phyloP scores from a whole-genome alignment of 2,797 vertebrate genomes.

The Petrocephalus sullivani region DNA sequence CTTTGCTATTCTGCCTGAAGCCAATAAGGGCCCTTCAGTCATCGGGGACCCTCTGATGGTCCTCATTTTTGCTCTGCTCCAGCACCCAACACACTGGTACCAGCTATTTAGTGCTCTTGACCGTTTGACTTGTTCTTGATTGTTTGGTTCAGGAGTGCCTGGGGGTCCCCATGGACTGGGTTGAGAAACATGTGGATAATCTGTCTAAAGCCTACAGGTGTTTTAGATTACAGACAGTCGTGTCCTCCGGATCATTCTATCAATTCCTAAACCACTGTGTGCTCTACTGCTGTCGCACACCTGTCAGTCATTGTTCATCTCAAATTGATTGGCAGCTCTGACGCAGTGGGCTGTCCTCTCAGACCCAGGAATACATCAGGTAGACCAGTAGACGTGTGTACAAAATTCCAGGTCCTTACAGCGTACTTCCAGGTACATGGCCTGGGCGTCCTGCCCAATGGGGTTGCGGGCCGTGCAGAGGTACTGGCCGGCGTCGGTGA shows the following conservation, averaged over 20 bases:
- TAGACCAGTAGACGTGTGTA: not conserved
- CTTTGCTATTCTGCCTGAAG: not conserved
- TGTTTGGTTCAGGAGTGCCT: not conserved
- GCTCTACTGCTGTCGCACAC: not conserved
- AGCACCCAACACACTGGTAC: not conserved
- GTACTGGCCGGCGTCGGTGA: slow-evolving; percentile 90
- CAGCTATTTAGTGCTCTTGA: not conserved
- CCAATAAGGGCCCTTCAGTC: not conserved
- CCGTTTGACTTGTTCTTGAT: not conserved
- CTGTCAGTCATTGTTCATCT: not conserved
- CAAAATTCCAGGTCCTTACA: slow-evolving; percentile 69
- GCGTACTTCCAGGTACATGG: slow-evolving; percentile 86
- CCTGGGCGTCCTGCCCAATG: slow-evolving; percentile 83
- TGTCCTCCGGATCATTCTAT: not conserved
- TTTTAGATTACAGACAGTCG: not conserved
- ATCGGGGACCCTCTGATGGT: not conserved
- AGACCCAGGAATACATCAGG: not conserved
- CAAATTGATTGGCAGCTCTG: not conserved
- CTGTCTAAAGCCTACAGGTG: not conserved
- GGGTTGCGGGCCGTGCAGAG: slow-evolving; percentile 85
- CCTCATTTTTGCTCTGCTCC: not conserved
- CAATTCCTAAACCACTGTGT: not conserved
- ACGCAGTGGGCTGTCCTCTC: not conserved
- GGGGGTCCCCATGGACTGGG: not conserved
- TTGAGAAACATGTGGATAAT: not conserved